These are phyloP conservation scores for Hesperophylax magnus DNA, from an alignment of 1,140 invertebrate genomes.

Conservation along the genomic window DNA sequence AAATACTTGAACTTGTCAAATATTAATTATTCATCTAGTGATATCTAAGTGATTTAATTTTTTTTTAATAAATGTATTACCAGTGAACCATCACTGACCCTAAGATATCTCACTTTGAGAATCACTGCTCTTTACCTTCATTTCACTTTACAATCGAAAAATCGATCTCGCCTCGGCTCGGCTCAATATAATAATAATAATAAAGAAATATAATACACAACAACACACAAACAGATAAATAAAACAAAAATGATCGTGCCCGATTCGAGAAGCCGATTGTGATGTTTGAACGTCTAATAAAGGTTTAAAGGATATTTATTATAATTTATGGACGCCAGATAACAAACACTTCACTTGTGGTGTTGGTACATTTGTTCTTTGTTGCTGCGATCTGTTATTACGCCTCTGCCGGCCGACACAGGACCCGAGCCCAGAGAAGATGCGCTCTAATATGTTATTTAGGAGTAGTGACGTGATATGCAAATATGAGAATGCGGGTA, in stretches of 20 bases:
- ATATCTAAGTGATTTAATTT: too few relatives aligned
- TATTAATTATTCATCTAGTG: too few relatives aligned
- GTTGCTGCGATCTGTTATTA: constrained; percentile 31
- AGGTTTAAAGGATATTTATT: constrained; percentile 57
- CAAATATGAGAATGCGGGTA: too few relatives aligned
- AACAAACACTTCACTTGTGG: constrained; percentile 46
- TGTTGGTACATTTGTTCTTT: constrained; percentile 42
- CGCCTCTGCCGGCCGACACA: neutral
- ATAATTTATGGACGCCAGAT: constrained; percentile 55
- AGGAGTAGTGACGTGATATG: neutral
- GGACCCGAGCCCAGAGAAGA: neutral
- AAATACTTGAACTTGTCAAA: too few relatives aligned
- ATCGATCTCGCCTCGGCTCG: constrained; percentile 51
- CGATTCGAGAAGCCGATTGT: constrained; percentile 56
- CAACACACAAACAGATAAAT: constrained; percentile 46
- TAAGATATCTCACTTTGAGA: too few relatives aligned
- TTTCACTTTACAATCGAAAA: constrained; percentile 56
- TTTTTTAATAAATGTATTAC: too few relatives aligned
- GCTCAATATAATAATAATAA: constrained; percentile 34
- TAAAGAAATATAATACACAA: constrained; percentile 52
- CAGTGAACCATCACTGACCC: too few relatives aligned
- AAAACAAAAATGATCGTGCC: constrained; percentile 56
- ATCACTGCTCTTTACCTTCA: constrained; percentile 41
- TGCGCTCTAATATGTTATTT: neutral
- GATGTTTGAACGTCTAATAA: constrained; percentile 57